Conservation (phyloP, 2,113 vertebrate genomes). For the Festucalex cinctus region DNA sequence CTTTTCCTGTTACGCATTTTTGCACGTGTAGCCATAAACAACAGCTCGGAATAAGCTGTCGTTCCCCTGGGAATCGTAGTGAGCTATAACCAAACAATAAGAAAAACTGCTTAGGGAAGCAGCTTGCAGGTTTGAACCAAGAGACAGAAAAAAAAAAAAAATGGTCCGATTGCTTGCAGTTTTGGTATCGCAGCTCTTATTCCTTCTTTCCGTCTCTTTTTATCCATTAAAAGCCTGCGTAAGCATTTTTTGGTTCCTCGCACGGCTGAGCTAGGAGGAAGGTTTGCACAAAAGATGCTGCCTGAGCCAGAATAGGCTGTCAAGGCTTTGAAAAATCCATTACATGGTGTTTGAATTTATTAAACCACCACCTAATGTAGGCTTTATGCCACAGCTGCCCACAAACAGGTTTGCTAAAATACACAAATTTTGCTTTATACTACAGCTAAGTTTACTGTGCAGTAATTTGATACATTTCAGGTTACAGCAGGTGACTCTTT, state of each 20-base stretch:
- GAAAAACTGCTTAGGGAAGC: conserved; percentile 32
- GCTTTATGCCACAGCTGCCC: too few relatives aligned
- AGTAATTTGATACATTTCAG: too few relatives aligned
- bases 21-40: conserved; percentile 31
- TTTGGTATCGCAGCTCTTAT: conserved; percentile 27
- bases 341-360: not conserved
- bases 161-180: conserved; percentile 53
- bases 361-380: not conserved
- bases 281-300: conserved; percentile 3
- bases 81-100: conserved; percentile 29
- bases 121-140: conserved; percentile 7
- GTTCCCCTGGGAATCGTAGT: conserved; percentile 20
- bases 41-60: conserved; percentile 23
- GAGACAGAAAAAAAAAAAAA: conserved; percentile 10
- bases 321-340: not conserved
- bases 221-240: conserved; percentile 51
- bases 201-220: conserved; percentile 20
- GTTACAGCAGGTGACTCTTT: not conserved
- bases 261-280: conserved; percentile 12
- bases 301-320: not conserved
- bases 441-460: too few relatives aligned
- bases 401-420: too few relatives aligned
- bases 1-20: not conserved
- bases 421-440: too few relatives aligned
- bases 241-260: conserved; percentile 32